phyloP scores from a whole-genome alignment of 2,113 vertebrate genomes.

The Callionymus lyra region DNA sequence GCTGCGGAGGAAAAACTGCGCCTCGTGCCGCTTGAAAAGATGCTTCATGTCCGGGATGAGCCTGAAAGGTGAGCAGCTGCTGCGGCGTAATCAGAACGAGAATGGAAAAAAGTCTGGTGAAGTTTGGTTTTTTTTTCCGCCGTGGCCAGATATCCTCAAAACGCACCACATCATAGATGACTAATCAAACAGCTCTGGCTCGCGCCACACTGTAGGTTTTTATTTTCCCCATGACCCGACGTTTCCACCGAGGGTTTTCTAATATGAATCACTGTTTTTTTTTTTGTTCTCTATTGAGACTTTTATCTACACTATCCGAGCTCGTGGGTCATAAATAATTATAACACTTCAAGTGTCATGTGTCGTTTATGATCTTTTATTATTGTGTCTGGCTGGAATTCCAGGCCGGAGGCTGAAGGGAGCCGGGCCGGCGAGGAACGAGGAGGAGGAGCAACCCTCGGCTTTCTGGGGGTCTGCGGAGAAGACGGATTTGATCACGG shows the following conservation, averaged over 20 bases:
- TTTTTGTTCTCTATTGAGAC: no score
- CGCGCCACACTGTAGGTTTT: no score
- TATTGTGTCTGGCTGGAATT: constrained; percentile 1
- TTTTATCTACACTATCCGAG: no score
- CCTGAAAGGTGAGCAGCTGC: constrained; percentile 76
- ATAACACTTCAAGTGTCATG: no score
- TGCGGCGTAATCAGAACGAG: no score
- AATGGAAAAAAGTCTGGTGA: constrained; percentile 1
- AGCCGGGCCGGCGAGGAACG: constrained; percentile 22
- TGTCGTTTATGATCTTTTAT: not conserved
- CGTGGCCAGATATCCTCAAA: constrained; percentile 1
- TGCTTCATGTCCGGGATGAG: constrained; percentile 98
- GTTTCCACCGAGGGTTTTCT: constrained; percentile 9
- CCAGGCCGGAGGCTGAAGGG: constrained; percentile 57
- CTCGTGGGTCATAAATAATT: no score
- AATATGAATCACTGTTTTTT: constrained; percentile 4
- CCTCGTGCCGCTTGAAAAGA: constrained; percentile 85
- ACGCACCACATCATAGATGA: constrained; percentile 12
- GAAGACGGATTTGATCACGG: constrained; percentile 15
- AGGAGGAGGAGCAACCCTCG: constrained; percentile 32
- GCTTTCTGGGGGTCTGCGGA: constrained; percentile 24
- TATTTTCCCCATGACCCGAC: not conserved
- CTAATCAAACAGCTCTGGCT: constrained; percentile 19
- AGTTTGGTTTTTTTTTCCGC: not conserved
- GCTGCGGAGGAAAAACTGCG: constrained; percentile 85